Conservation (phyloP, 92 coral and sea anemone genomes). For the Plumapathes pennacea region DNA sequence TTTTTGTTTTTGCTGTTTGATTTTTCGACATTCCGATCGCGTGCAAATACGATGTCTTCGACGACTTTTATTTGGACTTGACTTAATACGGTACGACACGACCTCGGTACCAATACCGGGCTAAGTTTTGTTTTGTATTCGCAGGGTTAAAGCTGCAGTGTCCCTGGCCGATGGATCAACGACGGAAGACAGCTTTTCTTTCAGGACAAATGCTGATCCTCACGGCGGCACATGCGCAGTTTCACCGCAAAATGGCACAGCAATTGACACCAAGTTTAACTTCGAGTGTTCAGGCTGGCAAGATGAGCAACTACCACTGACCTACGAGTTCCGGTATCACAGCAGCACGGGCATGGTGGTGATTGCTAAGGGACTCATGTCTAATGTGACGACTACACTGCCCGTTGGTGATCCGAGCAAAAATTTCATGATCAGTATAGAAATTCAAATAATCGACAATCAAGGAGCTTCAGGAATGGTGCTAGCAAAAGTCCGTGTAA, state of each 20-base stretch:
- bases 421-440: slow-evolving; percentile 45
- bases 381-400: slow-evolving; percentile 59
- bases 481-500: too few species aligned
- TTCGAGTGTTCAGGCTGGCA: slow-evolving; percentile 49
- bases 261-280: slow-evolving; percentile 59
- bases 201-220: slow-evolving; percentile 42
- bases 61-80: too few species aligned
- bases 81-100: too few species aligned
- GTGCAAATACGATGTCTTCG: too few species aligned
- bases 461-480: slow-evolving; percentile 50
- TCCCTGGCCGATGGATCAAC: slow-evolving; percentile 45
- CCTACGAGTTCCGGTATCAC: slow-evolving; percentile 72
- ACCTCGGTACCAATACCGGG: slow-evolving; percentile 1
- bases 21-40: too few species aligned
- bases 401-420: slow-evolving; percentile 70
- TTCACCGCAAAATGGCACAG: slow-evolving; percentile 44
- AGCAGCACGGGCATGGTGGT: slow-evolving; percentile 69
- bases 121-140: too few species aligned
- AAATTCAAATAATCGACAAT: slow-evolving; percentile 51
- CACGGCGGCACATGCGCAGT: slow-evolving; percentile 21
- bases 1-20: too few species aligned
- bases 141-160: slow-evolving; percentile 23
- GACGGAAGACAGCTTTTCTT: slow-evolving; percentile 32
- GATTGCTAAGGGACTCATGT: slow-evolving; percentile 41
- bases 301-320: slow-evolving; percentile 69